Evolutionary conservation across 1,140 invertebrate genomes (phyloP).

Genomic region (Drosophila sp.): DNA sequence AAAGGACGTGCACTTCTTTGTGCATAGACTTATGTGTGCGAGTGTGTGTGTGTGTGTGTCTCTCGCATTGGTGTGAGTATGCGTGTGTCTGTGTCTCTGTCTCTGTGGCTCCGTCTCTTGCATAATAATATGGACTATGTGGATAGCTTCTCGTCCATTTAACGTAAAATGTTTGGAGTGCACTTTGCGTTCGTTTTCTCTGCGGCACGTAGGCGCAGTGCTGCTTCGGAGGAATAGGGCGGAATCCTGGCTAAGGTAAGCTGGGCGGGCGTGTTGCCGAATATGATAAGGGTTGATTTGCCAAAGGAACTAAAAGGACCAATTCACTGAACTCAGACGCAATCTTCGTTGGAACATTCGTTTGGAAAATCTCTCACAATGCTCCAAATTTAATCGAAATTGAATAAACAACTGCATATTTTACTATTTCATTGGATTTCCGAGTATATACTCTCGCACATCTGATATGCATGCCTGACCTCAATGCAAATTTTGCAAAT

Average conservation of each 20-base stretch:
- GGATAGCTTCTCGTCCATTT: conserved; percentile 67
- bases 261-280: neutral
- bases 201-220: conserved; percentile 41
- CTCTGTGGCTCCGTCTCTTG: conserved; percentile 40
- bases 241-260: neutral
- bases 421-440: neutral
- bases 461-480: conserved; percentile 1
- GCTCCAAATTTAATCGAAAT: neutral
- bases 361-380: no score
- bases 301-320: no score
- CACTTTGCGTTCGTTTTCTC: conserved; percentile 53
- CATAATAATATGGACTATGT: conserved; percentile 54
- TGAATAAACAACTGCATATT: neutral
- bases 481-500: conserved; percentile 7
- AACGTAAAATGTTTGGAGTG: conserved; percentile 68
- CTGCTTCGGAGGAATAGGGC: conserved; percentile 3
- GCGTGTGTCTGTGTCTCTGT: conserved; percentile 18
- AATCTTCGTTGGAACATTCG: no score
- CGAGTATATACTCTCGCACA: neutral
- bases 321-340: no score
- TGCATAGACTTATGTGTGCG: conserved; percentile 19
- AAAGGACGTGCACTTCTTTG: conserved; percentile 61
- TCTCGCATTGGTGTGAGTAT: conserved; percentile 15
- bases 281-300: conserved; percentile 43
- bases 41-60: conserved; percentile 28